phyloP scores from a whole-genome alignment of 2,888 invertebrate species.

The Andricus curvator region DNA sequence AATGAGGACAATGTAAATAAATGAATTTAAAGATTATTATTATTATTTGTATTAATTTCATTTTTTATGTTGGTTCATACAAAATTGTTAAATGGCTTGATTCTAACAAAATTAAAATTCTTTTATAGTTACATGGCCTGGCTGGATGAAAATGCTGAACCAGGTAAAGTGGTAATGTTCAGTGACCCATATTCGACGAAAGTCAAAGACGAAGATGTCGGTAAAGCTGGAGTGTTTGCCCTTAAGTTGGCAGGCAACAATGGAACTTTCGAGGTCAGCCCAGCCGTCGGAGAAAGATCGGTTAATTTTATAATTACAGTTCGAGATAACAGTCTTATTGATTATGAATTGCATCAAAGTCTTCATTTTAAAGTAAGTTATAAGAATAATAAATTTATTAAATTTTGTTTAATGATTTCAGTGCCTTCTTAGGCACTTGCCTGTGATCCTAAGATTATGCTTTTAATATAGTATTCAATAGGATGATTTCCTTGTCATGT shows the following conservation, averaged over 20 bases:
- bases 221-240: slow-evolving; percentile 91
- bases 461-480: too few species aligned
- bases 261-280: slow-evolving; percentile 93
- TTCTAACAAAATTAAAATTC: slow-evolving; percentile 9
- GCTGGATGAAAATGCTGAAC: slow-evolving; percentile 89
- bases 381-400: not conserved
- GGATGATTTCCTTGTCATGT: too few species aligned
- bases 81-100: not conserved
- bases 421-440: not conserved
- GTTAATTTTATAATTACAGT: slow-evolving; percentile 91
- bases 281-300: slow-evolving; percentile 89
- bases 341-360: slow-evolving; percentile 89
- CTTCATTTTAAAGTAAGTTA: slow-evolving; percentile 85
- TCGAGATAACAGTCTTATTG: slow-evolving; percentile 88
- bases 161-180: slow-evolving; percentile 88
- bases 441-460: too few species aligned
- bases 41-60: too few species aligned
- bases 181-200: slow-evolving; percentile 85
- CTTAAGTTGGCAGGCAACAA: slow-evolving; percentile 88
- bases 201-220: slow-evolving; percentile 88
- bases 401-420: not conserved
- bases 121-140: slow-evolving; percentile 84
- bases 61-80: too few species aligned
- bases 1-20: too few species aligned
- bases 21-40: too few species aligned